These are phyloP conservation scores for Hylaeus anthracinus DNA, from an alignment of 1,140 invertebrate genomes.

Conservation along the genomic window DNA sequence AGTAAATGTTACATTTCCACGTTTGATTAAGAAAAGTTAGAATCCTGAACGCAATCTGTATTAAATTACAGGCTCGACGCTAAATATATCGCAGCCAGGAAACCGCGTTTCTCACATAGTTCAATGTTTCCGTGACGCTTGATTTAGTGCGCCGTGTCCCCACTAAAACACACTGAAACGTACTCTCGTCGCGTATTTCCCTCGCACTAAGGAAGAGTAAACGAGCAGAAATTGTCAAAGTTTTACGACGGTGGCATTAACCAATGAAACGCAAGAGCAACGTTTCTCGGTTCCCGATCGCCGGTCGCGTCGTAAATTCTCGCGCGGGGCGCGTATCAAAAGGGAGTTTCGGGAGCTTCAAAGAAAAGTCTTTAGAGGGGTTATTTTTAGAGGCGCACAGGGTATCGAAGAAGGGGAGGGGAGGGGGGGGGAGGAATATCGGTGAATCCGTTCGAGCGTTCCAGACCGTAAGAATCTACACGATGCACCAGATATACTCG, in stretches of 20 bases:
- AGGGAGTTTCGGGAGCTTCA: not conserved
- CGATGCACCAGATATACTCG: slow-evolving; percentile 52
- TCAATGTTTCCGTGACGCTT: not conserved
- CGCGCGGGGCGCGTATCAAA: not conserved
- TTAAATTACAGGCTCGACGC: too few relatives aligned
- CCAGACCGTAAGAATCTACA: slow-evolving; percentile 31
- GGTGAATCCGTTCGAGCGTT: slow-evolving; percentile 19
- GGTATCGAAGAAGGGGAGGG: too few relatives aligned
- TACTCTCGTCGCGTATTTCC: not conserved
- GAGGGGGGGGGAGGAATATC: slow-evolving; percentile 17
- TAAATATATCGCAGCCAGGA: too few relatives aligned
- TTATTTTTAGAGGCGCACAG: slow-evolving; percentile 16
- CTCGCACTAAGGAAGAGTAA: not conserved
- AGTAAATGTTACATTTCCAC: too few relatives aligned
- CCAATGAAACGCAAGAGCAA: slow-evolving; percentile 10
- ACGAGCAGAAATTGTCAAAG: not conserved
- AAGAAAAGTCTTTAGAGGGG: slow-evolving; percentile 20
- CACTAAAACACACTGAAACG: not conserved
- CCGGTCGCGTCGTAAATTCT: not conserved
- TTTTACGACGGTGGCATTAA: slow-evolving; percentile 16
- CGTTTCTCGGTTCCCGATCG: slow-evolving; percentile 1
- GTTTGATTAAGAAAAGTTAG: too few relatives aligned
- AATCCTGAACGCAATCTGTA: too few relatives aligned
- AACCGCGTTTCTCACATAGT: not conserved
- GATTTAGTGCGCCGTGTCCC: not conserved